phyloP scores from a whole-genome alignment of 2,797 vertebrate species.

The Acanthornis magna region DNA sequence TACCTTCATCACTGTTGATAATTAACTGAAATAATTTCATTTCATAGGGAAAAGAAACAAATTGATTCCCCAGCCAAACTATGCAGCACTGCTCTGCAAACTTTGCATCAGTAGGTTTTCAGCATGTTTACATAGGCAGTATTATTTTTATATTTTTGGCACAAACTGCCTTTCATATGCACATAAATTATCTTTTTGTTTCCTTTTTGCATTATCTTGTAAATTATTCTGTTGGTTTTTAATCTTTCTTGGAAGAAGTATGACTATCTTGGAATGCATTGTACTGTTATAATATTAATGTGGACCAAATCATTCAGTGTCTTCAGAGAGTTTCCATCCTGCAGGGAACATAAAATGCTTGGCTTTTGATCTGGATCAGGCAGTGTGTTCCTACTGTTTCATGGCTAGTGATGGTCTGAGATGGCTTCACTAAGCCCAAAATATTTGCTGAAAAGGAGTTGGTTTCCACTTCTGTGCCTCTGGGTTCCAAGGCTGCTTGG shows the following conservation, averaged over 20 bases:
- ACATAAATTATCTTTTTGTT: not conserved
- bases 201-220: conserved; percentile 6
- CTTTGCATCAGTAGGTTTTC: not conserved
- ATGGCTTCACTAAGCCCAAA: not conserved
- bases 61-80: not conserved
- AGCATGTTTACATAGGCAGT: not conserved
- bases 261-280: not conserved
- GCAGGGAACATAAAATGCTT: not conserved
- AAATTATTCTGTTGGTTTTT: not conserved
- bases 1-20: not conserved
- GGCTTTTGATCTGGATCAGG: not conserved
- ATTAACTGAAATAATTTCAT: not conserved
- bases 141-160: conserved; percentile 1
- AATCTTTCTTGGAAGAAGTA: not conserved
- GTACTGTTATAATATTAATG: not conserved
- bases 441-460: not conserved
- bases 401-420: not conserved
- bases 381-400: not conserved
- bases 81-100: not conserved
- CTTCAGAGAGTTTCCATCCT: not conserved
- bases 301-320: not conserved
- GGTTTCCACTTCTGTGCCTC: not conserved
- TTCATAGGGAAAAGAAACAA: not conserved
- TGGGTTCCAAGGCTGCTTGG: not conserved
- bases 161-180: not conserved